These are phyloP conservation scores for Boulengeromyrus knoepffleri DNA, from an alignment of 2,113 vertebrate genomes.

Conservation along the genomic window DNA sequence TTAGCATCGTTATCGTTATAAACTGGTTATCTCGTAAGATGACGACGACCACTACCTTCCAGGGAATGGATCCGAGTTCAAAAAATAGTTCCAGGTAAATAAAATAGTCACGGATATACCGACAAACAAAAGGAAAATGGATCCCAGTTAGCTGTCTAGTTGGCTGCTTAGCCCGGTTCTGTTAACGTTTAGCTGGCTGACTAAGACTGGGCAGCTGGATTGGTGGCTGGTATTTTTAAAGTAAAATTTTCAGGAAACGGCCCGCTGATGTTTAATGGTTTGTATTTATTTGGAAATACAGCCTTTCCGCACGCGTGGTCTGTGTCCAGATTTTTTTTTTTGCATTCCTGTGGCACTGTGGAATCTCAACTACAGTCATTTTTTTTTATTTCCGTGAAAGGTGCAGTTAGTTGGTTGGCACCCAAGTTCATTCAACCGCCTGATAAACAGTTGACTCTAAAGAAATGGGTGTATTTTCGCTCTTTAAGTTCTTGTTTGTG, in stretches of 20 bases:
- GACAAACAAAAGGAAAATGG: conserved; percentile 64
- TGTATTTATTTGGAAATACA: not conserved
- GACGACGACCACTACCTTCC: conserved; percentile 90
- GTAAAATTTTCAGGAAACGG: not conserved
- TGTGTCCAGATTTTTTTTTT: conserved; percentile 4
- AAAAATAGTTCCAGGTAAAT: conserved; percentile 91
- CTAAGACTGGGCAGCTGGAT: not conserved
- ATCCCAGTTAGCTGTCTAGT: conserved; percentile 33
- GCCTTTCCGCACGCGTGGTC: not conserved
- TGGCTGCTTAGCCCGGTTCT: not conserved
- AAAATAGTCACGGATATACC: conserved; percentile 22
- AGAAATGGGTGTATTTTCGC: too few relatives aligned
- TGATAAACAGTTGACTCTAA: not conserved
- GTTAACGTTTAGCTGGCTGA: not conserved
- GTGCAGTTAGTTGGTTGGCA: not conserved
- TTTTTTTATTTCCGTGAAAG: not conserved
- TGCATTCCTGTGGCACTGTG: not conserved
- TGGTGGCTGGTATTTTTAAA: not conserved
- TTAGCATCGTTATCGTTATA: conserved; percentile 21
- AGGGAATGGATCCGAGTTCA: conserved; percentile 84
- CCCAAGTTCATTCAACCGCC: not conserved
- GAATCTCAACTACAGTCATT: not conserved
- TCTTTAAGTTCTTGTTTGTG: not conserved
- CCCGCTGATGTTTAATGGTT: not conserved
- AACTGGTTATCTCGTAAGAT: conserved; percentile 51